These are phyloP conservation scores for Athrips mouffetella DNA, from an alignment of 2,888 invertebrate species.

Conservation along the genomic window DNA sequence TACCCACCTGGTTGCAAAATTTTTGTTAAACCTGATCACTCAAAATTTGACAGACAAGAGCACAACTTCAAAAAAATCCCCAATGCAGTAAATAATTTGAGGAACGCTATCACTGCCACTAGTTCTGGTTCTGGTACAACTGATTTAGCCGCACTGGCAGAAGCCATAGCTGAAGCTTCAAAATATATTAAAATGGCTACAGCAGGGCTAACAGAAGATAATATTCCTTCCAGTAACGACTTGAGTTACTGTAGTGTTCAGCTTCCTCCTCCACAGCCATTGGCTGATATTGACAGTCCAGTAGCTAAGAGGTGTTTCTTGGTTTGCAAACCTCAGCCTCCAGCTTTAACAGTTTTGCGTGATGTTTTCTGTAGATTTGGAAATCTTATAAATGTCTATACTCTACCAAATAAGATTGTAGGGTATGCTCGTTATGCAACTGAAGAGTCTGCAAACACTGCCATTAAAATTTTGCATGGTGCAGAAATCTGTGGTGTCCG, in stretches of 20 bases:
- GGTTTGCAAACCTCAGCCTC: slow-evolving; percentile 81
- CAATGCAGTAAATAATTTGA: slow-evolving; percentile 46
- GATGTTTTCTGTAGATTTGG: slow-evolving; percentile 96
- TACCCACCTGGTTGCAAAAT: slow-evolving; percentile 92
- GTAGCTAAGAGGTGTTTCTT: slow-evolving; percentile 84
- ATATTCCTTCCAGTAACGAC: slow-evolving; percentile 43
- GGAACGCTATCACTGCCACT: slow-evolving; percentile 45
- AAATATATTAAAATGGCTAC: slow-evolving; percentile 84
- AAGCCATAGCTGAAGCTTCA: slow-evolving; percentile 88
- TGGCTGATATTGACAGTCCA: slow-evolving; percentile 82
- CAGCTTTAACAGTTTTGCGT: slow-evolving; percentile 86
- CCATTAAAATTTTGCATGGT: slow-evolving; percentile 85
- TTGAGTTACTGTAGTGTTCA: slow-evolving; percentile 81
- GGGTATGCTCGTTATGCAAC: slow-evolving; percentile 94
- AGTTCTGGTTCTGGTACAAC: slow-evolving; percentile 40
- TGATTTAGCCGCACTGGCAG: slow-evolving; percentile 83
- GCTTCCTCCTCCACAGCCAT: slow-evolving; percentile 84
- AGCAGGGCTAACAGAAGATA: slow-evolving; percentile 41
- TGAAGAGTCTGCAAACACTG: slow-evolving; percentile 85
- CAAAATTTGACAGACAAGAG: slow-evolving; percentile 41
- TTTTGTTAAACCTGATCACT: slow-evolving; percentile 83
- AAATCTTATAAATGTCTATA: slow-evolving; percentile 92
- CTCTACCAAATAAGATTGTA: slow-evolving; percentile 92
- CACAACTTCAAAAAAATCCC: slow-evolving; percentile 43
- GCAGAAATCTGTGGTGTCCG: slow-evolving; percentile 92